A percentile compares a stretch with the other conserved stretches of the same genome.
Conservation (phyloP, 2,797 vertebrate species). For the Paguma larvata region DNA sequence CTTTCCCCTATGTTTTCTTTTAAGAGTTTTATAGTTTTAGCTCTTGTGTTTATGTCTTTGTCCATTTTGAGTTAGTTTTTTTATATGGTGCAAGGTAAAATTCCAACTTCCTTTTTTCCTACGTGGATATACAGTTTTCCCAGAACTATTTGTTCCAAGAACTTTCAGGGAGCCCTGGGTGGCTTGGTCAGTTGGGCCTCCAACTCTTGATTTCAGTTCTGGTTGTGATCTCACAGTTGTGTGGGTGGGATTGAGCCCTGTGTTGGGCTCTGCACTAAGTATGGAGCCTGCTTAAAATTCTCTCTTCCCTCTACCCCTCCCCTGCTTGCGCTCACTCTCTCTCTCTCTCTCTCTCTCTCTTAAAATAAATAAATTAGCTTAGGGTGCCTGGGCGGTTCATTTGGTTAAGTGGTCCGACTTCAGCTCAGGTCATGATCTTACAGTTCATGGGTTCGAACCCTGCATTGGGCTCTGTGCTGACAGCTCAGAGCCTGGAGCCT, state of each 20-base stretch:
- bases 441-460: no score
- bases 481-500: no score
- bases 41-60: background rate
- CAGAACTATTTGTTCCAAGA: background rate
- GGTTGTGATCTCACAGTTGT: background rate
- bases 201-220: background rate
- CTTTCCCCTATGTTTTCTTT: background rate
- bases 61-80: constrained; percentile 14
- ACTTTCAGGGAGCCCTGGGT: background rate
- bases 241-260: background rate
- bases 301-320: background rate
- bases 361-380: background rate
- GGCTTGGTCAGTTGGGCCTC: background rate
- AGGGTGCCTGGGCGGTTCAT: no score
- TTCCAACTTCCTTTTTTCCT: background rate
- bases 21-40: constrained; percentile 25
- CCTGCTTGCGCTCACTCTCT: background rate
- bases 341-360: background rate
- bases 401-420: no score
- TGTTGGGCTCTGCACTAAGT: background rate
- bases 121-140: background rate
- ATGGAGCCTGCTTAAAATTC: background rate
- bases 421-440: no score
- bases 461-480: no score
- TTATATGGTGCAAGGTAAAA: background rate